Conservation (phyloP, 2,888 invertebrate species). For the Prionchulus punctatus region DNA sequence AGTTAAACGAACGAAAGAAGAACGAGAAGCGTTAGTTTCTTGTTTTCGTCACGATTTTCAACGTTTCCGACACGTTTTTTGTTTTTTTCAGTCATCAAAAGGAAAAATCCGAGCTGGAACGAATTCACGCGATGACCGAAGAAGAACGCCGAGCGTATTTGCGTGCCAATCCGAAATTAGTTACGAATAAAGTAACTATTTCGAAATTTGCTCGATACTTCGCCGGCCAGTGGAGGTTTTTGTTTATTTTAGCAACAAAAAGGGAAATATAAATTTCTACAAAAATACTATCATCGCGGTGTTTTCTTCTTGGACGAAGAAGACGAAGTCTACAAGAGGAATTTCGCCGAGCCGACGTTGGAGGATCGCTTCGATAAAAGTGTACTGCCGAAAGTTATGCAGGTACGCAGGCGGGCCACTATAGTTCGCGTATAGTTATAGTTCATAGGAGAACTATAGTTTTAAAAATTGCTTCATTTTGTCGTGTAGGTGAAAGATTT, state of each 20-base stretch:
- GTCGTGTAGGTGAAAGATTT: conserved; percentile 89
- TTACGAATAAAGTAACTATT: conserved; percentile 59
- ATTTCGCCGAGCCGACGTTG: conserved; percentile 83
- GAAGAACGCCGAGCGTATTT: conserved; percentile 80
- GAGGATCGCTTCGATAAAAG: conserved; percentile 99
- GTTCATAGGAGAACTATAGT: not conserved
- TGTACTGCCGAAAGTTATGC: conserved; percentile 96
- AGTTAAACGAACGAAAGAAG: conserved; percentile 86
- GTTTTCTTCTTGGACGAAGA: conserved; percentile 70
- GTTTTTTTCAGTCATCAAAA: conserved; percentile 51
- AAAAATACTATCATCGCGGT: conserved; percentile 98
- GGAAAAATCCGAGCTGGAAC: conserved; percentile 70
- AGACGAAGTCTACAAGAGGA: conserved; percentile 48
- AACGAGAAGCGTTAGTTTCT: conserved; percentile 63
- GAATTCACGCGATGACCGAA: conserved; percentile 79
- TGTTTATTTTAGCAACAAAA: conserved; percentile 48
- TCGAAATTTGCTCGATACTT: not conserved
- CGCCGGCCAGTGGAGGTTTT: not conserved
- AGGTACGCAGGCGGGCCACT: conserved; percentile 39
- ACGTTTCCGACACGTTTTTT: not conserved
- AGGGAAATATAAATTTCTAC: conserved; percentile 97
- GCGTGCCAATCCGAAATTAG: conserved; percentile 69
- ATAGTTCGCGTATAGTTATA: not conserved
- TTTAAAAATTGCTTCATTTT: conserved; percentile 10
- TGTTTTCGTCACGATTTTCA: not conserved